Evolutionary conservation across 2,797 vertebrate species (phyloP).

Genomic region (Platyrinchus mystaceus): DNA sequence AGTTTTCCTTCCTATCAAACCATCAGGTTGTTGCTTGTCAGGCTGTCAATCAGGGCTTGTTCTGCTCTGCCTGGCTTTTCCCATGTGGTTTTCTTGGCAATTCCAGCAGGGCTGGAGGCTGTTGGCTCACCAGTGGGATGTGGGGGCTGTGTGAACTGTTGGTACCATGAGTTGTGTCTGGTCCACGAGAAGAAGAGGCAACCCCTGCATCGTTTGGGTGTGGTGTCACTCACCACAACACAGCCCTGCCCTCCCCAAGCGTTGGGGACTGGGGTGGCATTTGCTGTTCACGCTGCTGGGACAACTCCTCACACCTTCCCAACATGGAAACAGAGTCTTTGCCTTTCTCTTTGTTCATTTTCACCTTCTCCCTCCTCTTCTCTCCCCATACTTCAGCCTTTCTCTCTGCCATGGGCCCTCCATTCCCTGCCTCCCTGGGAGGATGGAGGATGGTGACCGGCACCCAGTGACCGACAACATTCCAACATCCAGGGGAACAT

Average conservation of each 20-base stretch:
- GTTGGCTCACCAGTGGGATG: neutral
- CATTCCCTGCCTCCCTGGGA: neutral
- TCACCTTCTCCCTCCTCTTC: neutral
- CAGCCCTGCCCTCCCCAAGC: neutral
- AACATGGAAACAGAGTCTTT: neutral
- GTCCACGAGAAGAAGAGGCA: neutral
- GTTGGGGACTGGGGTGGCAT: fast-evolving
- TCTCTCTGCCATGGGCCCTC: neutral
- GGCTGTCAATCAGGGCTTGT: neutral
- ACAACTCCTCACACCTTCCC: neutral
- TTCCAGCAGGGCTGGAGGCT: neutral
- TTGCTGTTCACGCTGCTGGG: neutral
- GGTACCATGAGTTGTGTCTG: fast-evolving
- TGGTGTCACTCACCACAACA: neutral
- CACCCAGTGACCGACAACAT: neutral
- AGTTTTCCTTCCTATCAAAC: neutral
- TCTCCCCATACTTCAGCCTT: neutral
- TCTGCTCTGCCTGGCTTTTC: neutral
- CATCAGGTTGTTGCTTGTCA: neutral
- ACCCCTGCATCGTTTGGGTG: fast-evolving
- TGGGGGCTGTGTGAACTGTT: fast-evolving
- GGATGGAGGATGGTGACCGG: neutral
- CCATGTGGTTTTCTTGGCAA: neutral
- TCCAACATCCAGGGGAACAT: neutral
- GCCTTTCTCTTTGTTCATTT: neutral